These are phyloP conservation scores for Sebastiscus tertius DNA, from an alignment of 2,797 vertebrate genomes.

Conservation along the genomic window DNA sequence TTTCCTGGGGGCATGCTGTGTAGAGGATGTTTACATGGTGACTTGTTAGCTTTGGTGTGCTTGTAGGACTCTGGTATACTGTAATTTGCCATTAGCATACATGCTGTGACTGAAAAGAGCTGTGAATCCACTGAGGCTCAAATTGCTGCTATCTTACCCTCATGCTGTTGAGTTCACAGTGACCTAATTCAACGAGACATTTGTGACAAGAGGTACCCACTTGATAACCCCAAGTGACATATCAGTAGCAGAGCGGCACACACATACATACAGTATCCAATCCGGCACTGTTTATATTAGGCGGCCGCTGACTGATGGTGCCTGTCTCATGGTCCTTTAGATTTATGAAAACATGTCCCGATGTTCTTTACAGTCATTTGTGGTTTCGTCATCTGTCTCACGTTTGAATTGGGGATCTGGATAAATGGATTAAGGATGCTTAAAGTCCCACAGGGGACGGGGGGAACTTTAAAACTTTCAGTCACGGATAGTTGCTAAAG, in stretches of 20 bases:
- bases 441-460: neutral
- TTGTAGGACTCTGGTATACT: neutral
- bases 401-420: neutral
- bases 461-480: neutral
- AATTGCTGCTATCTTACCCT: neutral
- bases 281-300: conserved; percentile 25
- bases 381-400: conserved; percentile 1
- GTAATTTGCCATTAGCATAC: neutral
- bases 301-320: conserved; percentile 25
- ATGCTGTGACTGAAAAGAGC: conserved; percentile 1
- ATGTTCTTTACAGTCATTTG: conserved; percentile 11
- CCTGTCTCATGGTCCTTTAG: conserved; percentile 22
- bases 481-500: neutral
- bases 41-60: neutral
- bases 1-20: neutral
- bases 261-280: conserved; percentile 12
- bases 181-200: conserved; percentile 43
- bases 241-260: conserved; percentile 33
- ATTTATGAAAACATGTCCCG: conserved; percentile 25
- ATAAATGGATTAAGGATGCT: neutral
- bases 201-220: conserved; percentile 33
- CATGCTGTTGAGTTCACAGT: conserved; percentile 19
- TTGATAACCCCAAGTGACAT: conserved; percentile 51
- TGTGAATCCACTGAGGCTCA: neutral
- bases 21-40: neutral